Base-by-base conservation (phyloP, 92 coral and sea anemone genomes). In the Metridium senile region DNA sequence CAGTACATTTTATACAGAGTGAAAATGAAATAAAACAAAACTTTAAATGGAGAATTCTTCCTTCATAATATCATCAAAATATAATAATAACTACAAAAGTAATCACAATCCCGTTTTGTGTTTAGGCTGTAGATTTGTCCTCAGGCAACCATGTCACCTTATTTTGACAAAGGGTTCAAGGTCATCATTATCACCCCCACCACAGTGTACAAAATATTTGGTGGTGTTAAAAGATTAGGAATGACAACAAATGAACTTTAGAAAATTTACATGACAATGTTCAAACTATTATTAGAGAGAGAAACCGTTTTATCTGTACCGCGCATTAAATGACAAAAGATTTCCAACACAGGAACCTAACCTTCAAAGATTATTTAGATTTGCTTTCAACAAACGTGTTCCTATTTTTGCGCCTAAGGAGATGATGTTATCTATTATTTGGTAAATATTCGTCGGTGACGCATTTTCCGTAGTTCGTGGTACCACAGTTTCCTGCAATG, bases 361-460 rank as follows among this genome's bases (percentile, higher is more conserved):
- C n/a, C n/a, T n/a, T 9, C 7, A 31, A 6, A 11, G 65, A 31
- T 58, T 6, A 58, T 9, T 58, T 3, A 11, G 28, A 26, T 9
- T 58, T 21, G 61, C 61, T 59, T n/a, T n/a, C n/a, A n/a, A n/a
- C 65, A 1, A 59, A n/a, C 65, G 65, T 59, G 65, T 13, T 2
- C 39, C 28, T 63, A 63, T 63, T 63, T 63, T 63, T 63, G 69
- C 39, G 39, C 28, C 27, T 29, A 6, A 63, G 69, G 7, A 1
- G 43, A 63, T 1, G 39, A 28, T 6, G 43, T 21, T 54, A 54
- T 54, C 20, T 54, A 9, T 20, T 21, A 20, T 54, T 30, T 28
- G 10, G 69, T 1, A 4, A 30, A 29, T 30, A 28, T 1, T 16
- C 13, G 26, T 28, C 21, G 11, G 43, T 63, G 66, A 63, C 69